A percentile compares a stretch with the other conserved stretches of the same genome.
phyloP scores from a whole-genome alignment of 2,888 invertebrate species.

The Xylota segnis region DNA sequence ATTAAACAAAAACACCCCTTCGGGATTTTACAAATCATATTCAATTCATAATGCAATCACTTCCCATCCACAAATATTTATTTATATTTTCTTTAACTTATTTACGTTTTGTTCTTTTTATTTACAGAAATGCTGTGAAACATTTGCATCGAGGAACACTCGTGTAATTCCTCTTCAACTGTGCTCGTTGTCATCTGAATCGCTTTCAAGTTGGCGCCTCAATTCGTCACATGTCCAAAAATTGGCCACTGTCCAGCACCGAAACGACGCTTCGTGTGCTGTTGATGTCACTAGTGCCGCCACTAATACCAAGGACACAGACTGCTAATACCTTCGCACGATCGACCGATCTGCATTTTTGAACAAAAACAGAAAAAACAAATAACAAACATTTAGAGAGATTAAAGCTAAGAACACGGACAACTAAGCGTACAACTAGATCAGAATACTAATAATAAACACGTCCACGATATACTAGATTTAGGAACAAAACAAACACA shows the following conservation, averaged over 20 bases:
- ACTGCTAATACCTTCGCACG: conserved; percentile 18
- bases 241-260: conserved; percentile 74
- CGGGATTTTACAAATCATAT: too few relatives aligned
- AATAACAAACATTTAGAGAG: conserved; percentile 23
- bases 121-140: conserved; percentile 72
- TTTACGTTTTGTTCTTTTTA: conserved; percentile 34
- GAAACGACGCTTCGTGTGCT: conserved; percentile 73
- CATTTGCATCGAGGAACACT: conserved; percentile 39
- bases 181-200: conserved; percentile 30
- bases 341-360: conserved; percentile 40
- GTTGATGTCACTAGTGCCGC: conserved; percentile 63
- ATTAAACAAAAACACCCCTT: too few relatives aligned
- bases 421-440: conserved; percentile 47
- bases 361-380: conserved; percentile 35
- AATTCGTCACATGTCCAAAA: conserved; percentile 74
- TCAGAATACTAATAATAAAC: conserved; percentile 47
- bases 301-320: conserved; percentile 39
- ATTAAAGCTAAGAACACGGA: conserved; percentile 65
- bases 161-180: conserved; percentile 35
- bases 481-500: conserved; percentile 31
- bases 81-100: conserved; percentile 5
- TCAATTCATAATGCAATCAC: too few relatives aligned
- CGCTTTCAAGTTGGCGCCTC: conserved; percentile 68
- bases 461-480: conserved; percentile 62
- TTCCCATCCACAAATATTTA: neutral